phyloP scores from a whole-genome alignment of 2,113 vertebrate species.

The Semnornis frantzii region DNA sequence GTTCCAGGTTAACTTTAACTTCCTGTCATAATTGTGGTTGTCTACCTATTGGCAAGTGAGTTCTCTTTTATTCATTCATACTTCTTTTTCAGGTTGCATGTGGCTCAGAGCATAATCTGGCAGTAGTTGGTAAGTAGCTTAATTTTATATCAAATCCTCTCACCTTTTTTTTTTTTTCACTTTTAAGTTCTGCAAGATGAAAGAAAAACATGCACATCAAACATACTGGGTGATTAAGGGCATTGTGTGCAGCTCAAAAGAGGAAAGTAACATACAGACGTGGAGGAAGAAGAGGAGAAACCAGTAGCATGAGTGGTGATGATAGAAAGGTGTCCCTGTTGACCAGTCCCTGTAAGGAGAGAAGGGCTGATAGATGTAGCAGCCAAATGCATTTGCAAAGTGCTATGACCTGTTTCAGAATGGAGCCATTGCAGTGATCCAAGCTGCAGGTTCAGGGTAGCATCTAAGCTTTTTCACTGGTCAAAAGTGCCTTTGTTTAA shows the following conservation, averaged over 20 bases:
- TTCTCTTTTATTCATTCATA: background rate
- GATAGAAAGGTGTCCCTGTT: background rate
- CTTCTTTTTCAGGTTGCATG: conserved; percentile 85
- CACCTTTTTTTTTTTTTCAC: background rate
- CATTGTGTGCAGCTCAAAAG: background rate
- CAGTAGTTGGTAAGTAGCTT: conserved; percentile 87
- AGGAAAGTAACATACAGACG: background rate
- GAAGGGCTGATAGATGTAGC: background rate
- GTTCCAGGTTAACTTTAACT: conserved; percentile 41
- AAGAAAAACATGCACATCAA: background rate
- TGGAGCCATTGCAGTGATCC: background rate
- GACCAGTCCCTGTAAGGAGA: background rate
- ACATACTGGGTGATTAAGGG: background rate
- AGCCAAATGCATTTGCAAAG: background rate
- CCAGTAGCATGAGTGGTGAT: background rate
- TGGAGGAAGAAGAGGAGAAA: background rate
- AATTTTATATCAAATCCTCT: conserved; percentile 29
- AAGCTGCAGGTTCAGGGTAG: background rate
- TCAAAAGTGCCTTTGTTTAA: conserved; percentile 19
- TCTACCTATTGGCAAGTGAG: background rate
- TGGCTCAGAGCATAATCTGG: conserved; percentile 95
- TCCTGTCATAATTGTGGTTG: background rate
- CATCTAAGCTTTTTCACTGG: background rate
- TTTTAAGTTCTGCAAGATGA: conserved; percentile 8
- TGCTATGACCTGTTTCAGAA: background rate